Evolutionary conservation across 1,140 invertebrate species (phyloP).

Genomic region (Dinoponera quadriceps): DNA sequence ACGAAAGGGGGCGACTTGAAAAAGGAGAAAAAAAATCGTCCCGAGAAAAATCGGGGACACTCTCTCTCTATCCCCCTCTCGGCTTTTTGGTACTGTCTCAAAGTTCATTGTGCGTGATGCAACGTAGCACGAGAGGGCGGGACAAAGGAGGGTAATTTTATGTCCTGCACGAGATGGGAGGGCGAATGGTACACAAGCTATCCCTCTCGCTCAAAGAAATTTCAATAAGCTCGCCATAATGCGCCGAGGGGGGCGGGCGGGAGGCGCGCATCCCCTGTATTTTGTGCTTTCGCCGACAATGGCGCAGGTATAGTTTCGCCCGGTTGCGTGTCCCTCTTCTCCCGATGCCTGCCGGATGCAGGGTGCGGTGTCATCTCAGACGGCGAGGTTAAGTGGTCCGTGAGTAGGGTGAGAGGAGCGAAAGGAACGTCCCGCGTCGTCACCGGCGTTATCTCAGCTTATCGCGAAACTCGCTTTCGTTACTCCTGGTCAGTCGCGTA

Average conservation of each 20-base stretch:
- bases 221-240: conserved; percentile 82
- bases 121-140: conserved; percentile 12
- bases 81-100: conserved; percentile 47
- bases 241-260: conserved; percentile 34
- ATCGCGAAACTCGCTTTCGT: conserved; percentile 8
- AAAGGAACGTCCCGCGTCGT: conserved; percentile 43
- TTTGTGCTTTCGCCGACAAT: conserved; percentile 72
- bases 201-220: conserved; percentile 77
- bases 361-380: conserved; percentile 77
- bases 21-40: conserved; percentile 48
- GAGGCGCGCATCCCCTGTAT: conserved; percentile 59
- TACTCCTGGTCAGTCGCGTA: not conserved
- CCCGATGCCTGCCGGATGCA: conserved; percentile 46
- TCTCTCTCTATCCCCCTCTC: not conserved
- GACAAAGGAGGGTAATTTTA: conserved; percentile 61
- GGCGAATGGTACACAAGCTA: conserved; percentile 6
- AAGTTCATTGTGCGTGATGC: conserved; percentile 63
- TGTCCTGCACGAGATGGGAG: not conserved
- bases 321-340: conserved; percentile 33
- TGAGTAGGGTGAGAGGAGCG: conserved; percentile 23
- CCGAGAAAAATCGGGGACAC: conserved; percentile 63
- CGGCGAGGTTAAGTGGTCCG: conserved; percentile 79
- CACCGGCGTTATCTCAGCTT: conserved; percentile 30
- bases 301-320: conserved; percentile 65
- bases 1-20: conserved; percentile 30